These are phyloP conservation scores for Hydrolagus affinis DNA, from an alignment of 2,113 vertebrate species.

Conservation along the genomic window DNA sequence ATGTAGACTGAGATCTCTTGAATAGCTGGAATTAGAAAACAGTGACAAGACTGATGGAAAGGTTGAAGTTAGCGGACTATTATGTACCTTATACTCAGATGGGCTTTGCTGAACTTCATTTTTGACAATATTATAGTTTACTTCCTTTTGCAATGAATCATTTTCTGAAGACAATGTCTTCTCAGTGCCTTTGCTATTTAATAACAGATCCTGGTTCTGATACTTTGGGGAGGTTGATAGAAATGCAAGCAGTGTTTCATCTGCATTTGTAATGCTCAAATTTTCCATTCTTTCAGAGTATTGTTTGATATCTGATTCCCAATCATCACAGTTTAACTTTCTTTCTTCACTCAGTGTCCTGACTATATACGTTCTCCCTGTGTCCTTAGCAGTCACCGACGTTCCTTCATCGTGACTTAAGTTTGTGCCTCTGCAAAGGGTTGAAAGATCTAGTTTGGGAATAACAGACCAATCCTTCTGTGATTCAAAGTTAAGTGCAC, in stretches of 20 bases:
- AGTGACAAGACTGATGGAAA: neutral
- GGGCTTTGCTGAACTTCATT: neutral
- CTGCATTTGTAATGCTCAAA: neutral
- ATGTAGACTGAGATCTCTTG: neutral
- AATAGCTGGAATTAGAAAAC: neutral
- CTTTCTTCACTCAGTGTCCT: neutral
- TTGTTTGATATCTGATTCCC: neutral
- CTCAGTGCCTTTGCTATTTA: neutral
- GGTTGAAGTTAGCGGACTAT: neutral
- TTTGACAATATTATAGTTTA: neutral
- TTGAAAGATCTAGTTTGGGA: neutral
- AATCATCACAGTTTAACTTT: neutral
- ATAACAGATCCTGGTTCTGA: neutral
- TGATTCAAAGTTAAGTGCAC: constrained; percentile 1
- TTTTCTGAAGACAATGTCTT: neutral
- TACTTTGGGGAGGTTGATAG: neutral
- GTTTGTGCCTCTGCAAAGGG: neutral
- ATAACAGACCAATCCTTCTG: neutral
- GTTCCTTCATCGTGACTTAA: neutral
- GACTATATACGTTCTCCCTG: no score
- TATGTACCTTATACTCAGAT: neutral
- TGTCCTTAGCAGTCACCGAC: neutral
- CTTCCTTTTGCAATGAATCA: neutral
- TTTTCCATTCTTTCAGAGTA: neutral
- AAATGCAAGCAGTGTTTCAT: neutral